phyloP scores from a whole-genome alignment of 2,888 invertebrate species.

The Ferrisia virgata region DNA sequence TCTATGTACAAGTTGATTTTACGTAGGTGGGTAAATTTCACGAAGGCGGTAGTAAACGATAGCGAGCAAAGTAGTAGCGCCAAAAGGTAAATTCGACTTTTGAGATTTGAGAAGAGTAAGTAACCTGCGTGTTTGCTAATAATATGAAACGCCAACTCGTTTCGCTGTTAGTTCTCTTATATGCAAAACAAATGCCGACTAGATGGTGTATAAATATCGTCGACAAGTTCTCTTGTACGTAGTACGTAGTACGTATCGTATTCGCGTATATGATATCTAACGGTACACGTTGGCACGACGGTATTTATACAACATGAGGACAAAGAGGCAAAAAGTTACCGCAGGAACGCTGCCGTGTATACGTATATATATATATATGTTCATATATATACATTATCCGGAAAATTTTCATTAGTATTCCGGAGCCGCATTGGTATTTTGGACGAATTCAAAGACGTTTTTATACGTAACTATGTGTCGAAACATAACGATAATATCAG shows the following conservation, averaged over 20 bases:
- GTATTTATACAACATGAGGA: too few species aligned
- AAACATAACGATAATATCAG: constrained; percentile 12
- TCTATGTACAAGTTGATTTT: too few species aligned
- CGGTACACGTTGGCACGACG: too few species aligned
- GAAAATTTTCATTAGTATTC: not conserved
- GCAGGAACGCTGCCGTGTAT: not conserved
- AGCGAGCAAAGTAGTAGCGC: too few species aligned
- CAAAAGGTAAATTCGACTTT: not conserved
- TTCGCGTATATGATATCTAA: too few species aligned
- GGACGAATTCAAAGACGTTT: not conserved
- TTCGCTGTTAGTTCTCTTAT: not conserved
- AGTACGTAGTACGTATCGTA: too few species aligned
- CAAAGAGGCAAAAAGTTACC: not conserved
- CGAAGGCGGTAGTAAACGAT: not conserved
- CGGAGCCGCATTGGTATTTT: not conserved
- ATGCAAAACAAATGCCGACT: not conserved
- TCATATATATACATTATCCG: not conserved
- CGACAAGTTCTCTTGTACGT: too few species aligned
- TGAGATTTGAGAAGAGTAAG: not conserved
- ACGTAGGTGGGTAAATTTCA: too few species aligned
- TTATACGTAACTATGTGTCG: not conserved
- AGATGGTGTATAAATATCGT: too few species aligned
- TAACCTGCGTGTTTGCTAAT: not conserved
- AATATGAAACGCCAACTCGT: not conserved
- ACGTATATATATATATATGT: too few species aligned